These are phyloP conservation scores for Caloenas nicobarica DNA, from an alignment of 2,113 vertebrate species.

Conservation along the genomic window DNA sequence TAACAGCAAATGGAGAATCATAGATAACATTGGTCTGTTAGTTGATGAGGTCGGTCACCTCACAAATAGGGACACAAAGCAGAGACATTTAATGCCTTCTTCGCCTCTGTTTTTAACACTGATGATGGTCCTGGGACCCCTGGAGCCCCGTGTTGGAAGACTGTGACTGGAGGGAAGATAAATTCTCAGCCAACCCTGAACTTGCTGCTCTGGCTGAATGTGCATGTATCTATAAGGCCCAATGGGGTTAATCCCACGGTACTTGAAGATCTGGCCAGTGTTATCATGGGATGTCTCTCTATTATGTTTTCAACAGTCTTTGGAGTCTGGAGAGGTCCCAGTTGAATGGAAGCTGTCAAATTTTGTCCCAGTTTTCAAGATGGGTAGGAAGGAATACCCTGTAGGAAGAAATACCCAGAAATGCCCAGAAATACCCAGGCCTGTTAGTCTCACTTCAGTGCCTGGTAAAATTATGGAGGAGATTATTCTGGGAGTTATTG, in stretches of 20 bases:
- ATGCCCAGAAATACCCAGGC: no score
- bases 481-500: background rate
- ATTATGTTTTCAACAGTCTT: background rate
- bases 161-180: background rate
- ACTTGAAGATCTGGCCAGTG: background rate
- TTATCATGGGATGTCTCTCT: background rate
- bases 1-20: background rate
- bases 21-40: background rate
- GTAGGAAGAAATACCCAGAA: background rate
- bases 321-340: background rate
- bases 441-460: background rate
- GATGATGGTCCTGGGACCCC: background rate
- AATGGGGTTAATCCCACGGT: background rate
- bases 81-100: background rate
- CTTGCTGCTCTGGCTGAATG: background rate
- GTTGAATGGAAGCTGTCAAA: background rate
- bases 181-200: background rate
- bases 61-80: background rate
- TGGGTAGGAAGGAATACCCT: background rate
- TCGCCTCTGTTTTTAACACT: background rate
- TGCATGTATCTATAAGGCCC: rapidly evolving
- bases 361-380: background rate
- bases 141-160: background rate
- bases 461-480: background rate
- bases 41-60: background rate